Evolutionary conservation across 1,140 invertebrate genomes (phyloP).

Genomic region (Prorops nasuta): DNA sequence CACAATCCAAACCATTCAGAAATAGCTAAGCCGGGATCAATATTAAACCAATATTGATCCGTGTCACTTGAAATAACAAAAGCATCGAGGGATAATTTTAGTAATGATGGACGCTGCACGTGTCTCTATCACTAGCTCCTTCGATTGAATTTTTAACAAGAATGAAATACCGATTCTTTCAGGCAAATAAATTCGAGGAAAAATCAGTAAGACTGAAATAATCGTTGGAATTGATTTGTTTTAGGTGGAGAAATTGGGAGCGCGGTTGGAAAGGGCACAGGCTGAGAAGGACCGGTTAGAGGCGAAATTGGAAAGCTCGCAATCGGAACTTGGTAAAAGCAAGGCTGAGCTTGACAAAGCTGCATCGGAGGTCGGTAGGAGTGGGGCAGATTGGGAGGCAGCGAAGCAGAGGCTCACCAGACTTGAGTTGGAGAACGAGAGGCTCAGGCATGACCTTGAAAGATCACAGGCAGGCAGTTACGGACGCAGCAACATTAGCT

Average conservation of each 20-base stretch:
- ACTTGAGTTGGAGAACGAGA: conserved; percentile 86
- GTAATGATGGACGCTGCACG: too few species aligned
- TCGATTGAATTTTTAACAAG: background rate
- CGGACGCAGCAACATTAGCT: conserved; percentile 72
- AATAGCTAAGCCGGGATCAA: too few species aligned
- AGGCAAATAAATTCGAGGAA: background rate
- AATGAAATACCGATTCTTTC: background rate
- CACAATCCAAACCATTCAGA: too few species aligned
- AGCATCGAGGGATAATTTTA: too few species aligned
- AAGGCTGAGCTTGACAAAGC: conserved; percentile 91
- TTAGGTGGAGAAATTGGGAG: conserved; percentile 82
- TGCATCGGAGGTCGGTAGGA: conserved; percentile 82
- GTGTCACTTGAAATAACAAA: too few species aligned
- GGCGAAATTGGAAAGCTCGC: conserved; percentile 86
- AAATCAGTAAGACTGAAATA: background rate
- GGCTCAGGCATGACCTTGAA: conserved; percentile 81
- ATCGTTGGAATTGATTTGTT: background rate
- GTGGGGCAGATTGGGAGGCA: conserved; percentile 85
- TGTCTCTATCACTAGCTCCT: too few species aligned
- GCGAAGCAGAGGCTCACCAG: conserved; percentile 82
- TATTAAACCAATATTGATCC: too few species aligned
- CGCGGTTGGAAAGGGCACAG: conserved; percentile 80
- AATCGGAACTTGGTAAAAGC: conserved; percentile 89
- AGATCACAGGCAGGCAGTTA: conserved; percentile 78
- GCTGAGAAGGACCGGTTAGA: conserved; percentile 88